Evolutionary conservation across 2,797 vertebrate genomes (phyloP), one percentile per base, ranked within the genome.

Genomic region (Protosalanx chinensis): DNA sequence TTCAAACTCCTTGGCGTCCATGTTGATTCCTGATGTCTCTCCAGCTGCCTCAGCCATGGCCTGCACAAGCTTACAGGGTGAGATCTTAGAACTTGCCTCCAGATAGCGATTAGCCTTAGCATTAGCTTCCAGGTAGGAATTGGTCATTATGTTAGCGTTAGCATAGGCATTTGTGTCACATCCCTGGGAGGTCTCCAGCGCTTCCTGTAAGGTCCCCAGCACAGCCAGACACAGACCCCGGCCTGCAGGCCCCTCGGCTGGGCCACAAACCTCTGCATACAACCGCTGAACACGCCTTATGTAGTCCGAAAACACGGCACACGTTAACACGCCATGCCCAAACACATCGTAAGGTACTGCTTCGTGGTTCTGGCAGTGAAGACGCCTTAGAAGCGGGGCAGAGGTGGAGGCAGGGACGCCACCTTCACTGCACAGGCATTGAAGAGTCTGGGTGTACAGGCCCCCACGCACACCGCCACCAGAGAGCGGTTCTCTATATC

Each of bases 1-100:
- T 74, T 98, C 91, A 85, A 99, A 98, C 82, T 98, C 96, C 71
- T 94, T 94, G 0, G 94, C 92, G 7, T 93, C 93, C 96, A 98
- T 97, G 64, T 91, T 70, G 0, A 79, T 71, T 0, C 91, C 79
- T 0, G 91, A 82, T 15, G 91, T 82, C 2, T 87, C 87, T 3
- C 27, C 53, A 0, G 57, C 73, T 0, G 93, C 94, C 18, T 72
- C 88, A 1, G 94, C 93, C 93, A 98, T 96, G 73, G 93, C 93
- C 70, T 90, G 79, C 0, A 94, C 95, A 63, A 99, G 81, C 73
- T 88, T 90, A 46, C 93, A 92, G 0, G 97, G 96, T 0, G 95
- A 95, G 59, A 98, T 92, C 83, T 94, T 96, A 18, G 94, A 95
- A 6, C 96, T 96, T 0, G 95, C 96, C 76, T 96, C 94, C 80